These are phyloP conservation scores for Pantherophis vulpinus DNA, from an alignment of 2,797 vertebrate genomes.

Conservation along the genomic window DNA sequence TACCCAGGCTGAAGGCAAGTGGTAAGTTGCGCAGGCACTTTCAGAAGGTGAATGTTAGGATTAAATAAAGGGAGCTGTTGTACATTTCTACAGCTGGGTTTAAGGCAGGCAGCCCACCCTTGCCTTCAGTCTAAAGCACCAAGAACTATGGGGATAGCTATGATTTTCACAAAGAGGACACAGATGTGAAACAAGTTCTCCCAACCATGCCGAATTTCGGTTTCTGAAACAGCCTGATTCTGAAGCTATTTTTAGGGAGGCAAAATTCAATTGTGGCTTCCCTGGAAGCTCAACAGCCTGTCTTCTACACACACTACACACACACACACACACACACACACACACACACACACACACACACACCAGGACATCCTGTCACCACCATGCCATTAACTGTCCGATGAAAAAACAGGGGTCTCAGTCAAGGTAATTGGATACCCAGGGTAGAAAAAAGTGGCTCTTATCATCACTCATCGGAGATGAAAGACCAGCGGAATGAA, in stretches of 20 bases:
- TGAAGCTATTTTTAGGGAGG: neutral
- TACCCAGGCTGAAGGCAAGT: neutral
- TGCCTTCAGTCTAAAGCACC: neutral
- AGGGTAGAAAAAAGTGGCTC: neutral
- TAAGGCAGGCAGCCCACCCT: neutral
- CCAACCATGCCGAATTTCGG: neutral
- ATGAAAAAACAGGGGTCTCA: constrained; percentile 20
- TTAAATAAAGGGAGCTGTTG: neutral
- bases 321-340: neutral
- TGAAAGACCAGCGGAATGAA: constrained; percentile 24
- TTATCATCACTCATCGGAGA: constrained; percentile 34
- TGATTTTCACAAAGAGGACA: neutral
- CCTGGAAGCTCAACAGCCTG: constrained; percentile 36
- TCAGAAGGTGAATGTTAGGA: neutral
- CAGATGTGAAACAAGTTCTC: neutral
- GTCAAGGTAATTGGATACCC: constrained; percentile 32
- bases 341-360: neutral
- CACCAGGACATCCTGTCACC: constrained; percentile 62
- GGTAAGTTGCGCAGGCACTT: no score
- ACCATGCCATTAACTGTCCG: constrained; percentile 52
- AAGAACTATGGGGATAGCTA: neutral
- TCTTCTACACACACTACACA: constrained; percentile 31
- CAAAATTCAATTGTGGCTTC: neutral
- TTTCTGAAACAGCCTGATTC: neutral
- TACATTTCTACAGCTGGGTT: neutral